phyloP scores from a whole-genome alignment of 1,140 invertebrate species.

The Euwallacea fornicatus region DNA sequence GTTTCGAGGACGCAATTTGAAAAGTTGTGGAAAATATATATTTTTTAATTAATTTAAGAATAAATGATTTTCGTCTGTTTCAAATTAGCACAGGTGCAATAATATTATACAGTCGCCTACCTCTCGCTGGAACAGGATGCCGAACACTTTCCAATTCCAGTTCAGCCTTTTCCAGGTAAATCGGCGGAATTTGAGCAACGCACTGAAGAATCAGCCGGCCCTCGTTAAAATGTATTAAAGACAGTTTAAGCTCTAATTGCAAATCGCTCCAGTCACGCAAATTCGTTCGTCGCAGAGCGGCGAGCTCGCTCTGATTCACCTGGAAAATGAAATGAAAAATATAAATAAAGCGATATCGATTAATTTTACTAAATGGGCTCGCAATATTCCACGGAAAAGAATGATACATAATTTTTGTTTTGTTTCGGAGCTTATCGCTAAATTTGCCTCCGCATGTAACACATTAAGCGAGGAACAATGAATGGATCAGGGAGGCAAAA shows the following conservation, averaged over 20 bases:
- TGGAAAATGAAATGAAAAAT: slow-evolving; percentile 36
- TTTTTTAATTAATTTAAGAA: too few relatives aligned
- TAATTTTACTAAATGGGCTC: too few relatives aligned
- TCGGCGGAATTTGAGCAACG: slow-evolving; percentile 57
- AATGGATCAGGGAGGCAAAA: too few relatives aligned
- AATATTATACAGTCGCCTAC: slow-evolving; percentile 43
- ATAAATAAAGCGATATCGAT: not conserved
- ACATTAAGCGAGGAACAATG: too few relatives aligned
- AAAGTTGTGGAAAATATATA: too few relatives aligned
- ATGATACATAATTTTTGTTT: too few relatives aligned
- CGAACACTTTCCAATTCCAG: slow-evolving; percentile 57
- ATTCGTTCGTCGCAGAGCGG: slow-evolving; percentile 43
- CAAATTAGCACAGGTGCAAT: too few relatives aligned
- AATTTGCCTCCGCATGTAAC: too few relatives aligned
- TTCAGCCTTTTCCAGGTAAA: slow-evolving; percentile 59
- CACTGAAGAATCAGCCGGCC: slow-evolving; percentile 58
- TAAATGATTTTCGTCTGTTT: too few relatives aligned
- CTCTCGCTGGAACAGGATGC: slow-evolving; percentile 61
- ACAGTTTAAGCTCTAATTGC: slow-evolving; percentile 47
- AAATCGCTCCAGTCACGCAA: slow-evolving; percentile 51
- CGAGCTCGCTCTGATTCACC: slow-evolving; percentile 52
- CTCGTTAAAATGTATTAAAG: slow-evolving; percentile 51
- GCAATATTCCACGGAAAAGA: too few relatives aligned
- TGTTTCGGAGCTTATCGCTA: too few relatives aligned
- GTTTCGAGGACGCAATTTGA: too few relatives aligned